Conservation (phyloP, 2,113 vertebrate species). For the Tragulus kanchil region DNA sequence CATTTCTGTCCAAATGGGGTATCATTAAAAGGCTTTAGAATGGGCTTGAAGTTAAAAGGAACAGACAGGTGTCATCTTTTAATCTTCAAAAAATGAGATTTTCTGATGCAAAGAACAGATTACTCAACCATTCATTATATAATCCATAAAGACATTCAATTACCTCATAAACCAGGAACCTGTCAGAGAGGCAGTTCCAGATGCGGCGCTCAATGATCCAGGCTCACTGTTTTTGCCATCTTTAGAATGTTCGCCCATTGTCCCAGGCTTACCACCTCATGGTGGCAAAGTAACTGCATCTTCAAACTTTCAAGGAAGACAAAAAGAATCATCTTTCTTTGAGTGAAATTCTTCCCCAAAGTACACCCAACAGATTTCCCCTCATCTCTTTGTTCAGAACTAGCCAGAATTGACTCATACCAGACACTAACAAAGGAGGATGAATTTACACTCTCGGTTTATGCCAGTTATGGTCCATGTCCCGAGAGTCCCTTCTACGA, state of each 20-base stretch:
- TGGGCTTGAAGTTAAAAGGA: constrained; percentile 15
- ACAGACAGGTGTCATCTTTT: constrained; percentile 17
- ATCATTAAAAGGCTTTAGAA: constrained; percentile 18
- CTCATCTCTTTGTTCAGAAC: neutral
- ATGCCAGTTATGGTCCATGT: neutral
- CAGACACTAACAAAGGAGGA: neutral
- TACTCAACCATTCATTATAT: neutral
- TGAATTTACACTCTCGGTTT: neutral
- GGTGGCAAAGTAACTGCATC: neutral
- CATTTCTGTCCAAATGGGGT: constrained; percentile 29
- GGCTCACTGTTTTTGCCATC: neutral
- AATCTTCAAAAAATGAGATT: constrained; percentile 47
- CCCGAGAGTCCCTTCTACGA: neutral
- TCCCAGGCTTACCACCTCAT: neutral
- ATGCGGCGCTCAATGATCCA: neutral
- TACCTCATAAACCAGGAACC: neutral
- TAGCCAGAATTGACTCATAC: neutral
- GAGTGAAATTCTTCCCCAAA: neutral
- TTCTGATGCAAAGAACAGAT: constrained; percentile 2
- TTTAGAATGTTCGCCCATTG: neutral
- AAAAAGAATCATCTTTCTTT: neutral
- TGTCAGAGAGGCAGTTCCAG: neutral
- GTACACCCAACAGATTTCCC: neutral
- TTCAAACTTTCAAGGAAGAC: neutral
- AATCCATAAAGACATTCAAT: neutral